A percentile compares a stretch with the other conserved stretches of the same genome.
phyloP scores from a whole-genome alignment of 2,113 vertebrate species.

The Pantherophis guttatus region DNA sequence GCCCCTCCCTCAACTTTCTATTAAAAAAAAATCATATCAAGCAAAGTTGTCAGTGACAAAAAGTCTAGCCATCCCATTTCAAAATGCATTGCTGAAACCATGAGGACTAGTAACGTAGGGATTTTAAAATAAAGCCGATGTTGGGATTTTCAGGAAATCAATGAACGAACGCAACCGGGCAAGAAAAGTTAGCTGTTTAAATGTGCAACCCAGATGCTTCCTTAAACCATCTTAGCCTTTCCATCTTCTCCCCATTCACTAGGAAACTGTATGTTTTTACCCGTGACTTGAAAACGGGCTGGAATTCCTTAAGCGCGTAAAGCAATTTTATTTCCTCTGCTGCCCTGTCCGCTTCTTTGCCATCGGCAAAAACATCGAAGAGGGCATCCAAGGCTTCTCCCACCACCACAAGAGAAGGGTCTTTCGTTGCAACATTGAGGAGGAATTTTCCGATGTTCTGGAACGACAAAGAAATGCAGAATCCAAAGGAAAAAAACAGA shows the following conservation, averaged over 20 bases:
- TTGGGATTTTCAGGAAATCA: neutral
- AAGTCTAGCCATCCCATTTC: neutral
- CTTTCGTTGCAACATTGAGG: constrained; percentile 83
- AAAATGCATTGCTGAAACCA: neutral
- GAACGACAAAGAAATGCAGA: constrained; percentile 27
- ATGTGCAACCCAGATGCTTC: neutral
- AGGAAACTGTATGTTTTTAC: constrained; percentile 64
- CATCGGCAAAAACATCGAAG: constrained; percentile 95
- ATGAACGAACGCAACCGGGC: neutral
- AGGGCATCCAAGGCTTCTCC: constrained; percentile 93
- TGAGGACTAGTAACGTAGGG: neutral
- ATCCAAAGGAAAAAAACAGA: neutral
- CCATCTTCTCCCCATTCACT: neutral
- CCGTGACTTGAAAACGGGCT: constrained; percentile 89
- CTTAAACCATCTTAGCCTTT: neutral
- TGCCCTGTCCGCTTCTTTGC: constrained; percentile 85
- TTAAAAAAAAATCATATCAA: neutral
- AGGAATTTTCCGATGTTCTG: constrained; percentile 90
- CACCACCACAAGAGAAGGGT: constrained; percentile 84
- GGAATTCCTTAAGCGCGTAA: constrained; percentile 82
- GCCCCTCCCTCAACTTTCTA: neutral
- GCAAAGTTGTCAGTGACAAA: neutral
- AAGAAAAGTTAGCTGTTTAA: neutral
- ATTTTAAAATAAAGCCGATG: neutral
- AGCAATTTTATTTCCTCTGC: constrained; percentile 82